phyloP scores from a whole-genome alignment of 2,888 invertebrate genomes.

The Caradrina clavipalpis region DNA sequence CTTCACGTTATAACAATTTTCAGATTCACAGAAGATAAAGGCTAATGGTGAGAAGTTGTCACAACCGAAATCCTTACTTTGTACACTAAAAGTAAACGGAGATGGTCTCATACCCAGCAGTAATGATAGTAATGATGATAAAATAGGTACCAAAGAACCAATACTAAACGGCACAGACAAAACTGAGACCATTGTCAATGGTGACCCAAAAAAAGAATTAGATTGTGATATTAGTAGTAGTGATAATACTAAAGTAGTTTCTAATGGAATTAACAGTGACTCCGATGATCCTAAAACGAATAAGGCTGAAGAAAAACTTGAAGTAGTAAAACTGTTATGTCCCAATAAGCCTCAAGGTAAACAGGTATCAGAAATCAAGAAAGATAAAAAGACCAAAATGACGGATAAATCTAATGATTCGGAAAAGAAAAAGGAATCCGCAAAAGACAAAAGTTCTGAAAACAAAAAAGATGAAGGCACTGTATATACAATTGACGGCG shows the following conservation, averaged over 20 bases:
- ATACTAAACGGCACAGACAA: constrained; percentile 84
- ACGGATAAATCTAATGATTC: constrained; percentile 77
- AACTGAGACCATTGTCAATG: constrained; percentile 81
- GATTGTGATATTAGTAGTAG: constrained; percentile 91
- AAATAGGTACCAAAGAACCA: constrained; percentile 87
- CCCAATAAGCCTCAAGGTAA: constrained; percentile 77
- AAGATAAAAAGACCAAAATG: constrained; percentile 79
- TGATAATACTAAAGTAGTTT: constrained; percentile 88
- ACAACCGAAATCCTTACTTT: constrained; percentile 74
- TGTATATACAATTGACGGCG: constrained; percentile 69
- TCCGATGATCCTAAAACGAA: constrained; percentile 83
- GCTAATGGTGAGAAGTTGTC: constrained; percentile 77
- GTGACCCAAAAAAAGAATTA: constrained; percentile 84
- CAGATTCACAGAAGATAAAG: constrained; percentile 83
- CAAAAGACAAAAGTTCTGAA: constrained; percentile 71
- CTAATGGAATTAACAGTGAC: constrained; percentile 87
- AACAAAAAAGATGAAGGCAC: constrained; percentile 73
- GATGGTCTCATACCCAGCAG: constrained; percentile 78
- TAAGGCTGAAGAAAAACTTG: constrained; percentile 82
- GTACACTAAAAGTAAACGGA: constrained; percentile 79
- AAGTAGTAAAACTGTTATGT: constrained; percentile 69
- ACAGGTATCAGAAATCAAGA: constrained; percentile 79
- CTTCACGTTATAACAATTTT: constrained; percentile 57
- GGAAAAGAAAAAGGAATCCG: constrained; percentile 78
- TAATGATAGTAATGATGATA: constrained; percentile 78